Base-by-base conservation (phyloP, 2,888 invertebrate species). In the Phengaris alcon region DNA sequence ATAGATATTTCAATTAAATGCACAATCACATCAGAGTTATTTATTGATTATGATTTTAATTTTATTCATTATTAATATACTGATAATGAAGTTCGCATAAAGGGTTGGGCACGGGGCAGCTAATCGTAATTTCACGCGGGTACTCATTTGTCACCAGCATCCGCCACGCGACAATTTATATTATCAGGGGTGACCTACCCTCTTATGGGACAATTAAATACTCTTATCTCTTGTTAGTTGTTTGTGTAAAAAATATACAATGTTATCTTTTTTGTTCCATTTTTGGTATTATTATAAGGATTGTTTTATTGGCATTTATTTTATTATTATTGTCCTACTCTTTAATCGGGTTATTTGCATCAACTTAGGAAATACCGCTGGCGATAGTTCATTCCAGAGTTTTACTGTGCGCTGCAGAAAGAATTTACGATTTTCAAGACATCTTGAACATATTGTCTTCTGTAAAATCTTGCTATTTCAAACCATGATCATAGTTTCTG, bases 71-170 rank as follows among this genome's bases (percentile, higher is more conserved):
- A 92, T 91, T 90, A 83, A 88, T 86, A 73, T 78, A 87, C 89
- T 88, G 92, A 91, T 75, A 52, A 85, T 88, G 80, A 79, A 78
- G 79, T 79, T 77, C 80, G 82, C 78, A 88, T 88, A 88, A 88
- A 89, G 88, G 90, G 86, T 88, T 64, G 52, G 52, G 64, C 13
- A 35, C 5, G 6, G 55, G 55, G 55, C 55, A n/a, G 64, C 64
- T 91, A 91, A 91, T 91, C 88, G 87, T 90, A 91, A 93, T 93
- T 93, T 93, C 88, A 93, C 91, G 91, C 88, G 83, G 82, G 82
- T 86, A 84, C 84, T 89, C 86, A 93, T 93, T 93, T 93, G 93
- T 93, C 93, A 89, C 89, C 93, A 93, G 93, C 93, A 92, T 93
- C 93, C 89, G 92, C 84, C 90, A 92, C 93, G 92, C 90, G 91